Evolutionary conservation across 2,113 vertebrate species (phyloP).

Genomic region (Bos taurus): ARS-UCD2.0 NC_037346.1:8493001-8493500

Average conservation of each 20-base stretch:
- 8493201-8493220: slow-evolving; percentile 79
- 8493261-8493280: slow-evolving; percentile 71
- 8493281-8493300: slow-evolving; percentile 78
- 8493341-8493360: slow-evolving; percentile 89
- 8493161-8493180: slow-evolving; percentile 80
- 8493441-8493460: slow-evolving; percentile 91
- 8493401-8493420: slow-evolving; percentile 95
- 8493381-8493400: slow-evolving; percentile 97
- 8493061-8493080: slow-evolving; percentile 81
- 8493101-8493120: slow-evolving; percentile 77
- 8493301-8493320: slow-evolving; percentile 84
- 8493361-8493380: slow-evolving; percentile 99
- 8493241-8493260: slow-evolving; percentile 62
- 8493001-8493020: slow-evolving; percentile 82
- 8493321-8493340: slow-evolving; percentile 88
- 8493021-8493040: slow-evolving; percentile 80
- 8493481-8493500: slow-evolving; percentile 91
- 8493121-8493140: slow-evolving; percentile 87
- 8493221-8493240: slow-evolving; percentile 68
- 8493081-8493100: slow-evolving; percentile 58
- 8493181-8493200: slow-evolving; percentile 76
- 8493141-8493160: slow-evolving; percentile 84
- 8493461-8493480: slow-evolving; percentile 93
- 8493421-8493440: slow-evolving; percentile 98
- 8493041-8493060: slow-evolving; percentile 83